phyloP scores from a whole-genome alignment of 2,113 vertebrate genomes.

The Lichenostomus cassidix region DNA sequence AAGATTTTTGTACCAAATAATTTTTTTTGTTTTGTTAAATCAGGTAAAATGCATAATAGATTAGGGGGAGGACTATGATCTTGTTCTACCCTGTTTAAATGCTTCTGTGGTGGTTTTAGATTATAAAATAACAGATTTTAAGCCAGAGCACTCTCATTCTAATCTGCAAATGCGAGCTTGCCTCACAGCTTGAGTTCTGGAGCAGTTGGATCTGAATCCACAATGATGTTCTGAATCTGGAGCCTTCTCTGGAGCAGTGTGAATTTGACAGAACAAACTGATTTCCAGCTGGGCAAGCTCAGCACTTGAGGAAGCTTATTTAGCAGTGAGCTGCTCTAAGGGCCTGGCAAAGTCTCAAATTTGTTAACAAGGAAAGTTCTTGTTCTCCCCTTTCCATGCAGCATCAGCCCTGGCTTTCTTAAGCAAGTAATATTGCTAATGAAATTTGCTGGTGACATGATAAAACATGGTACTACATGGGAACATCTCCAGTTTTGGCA shows the following conservation, averaged over 20 bases:
- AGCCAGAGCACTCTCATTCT: not conserved
- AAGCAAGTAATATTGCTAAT: not conserved
- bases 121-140: not conserved
- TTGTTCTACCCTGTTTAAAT: not conserved
- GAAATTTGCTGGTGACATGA: not conserved
- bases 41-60: not conserved
- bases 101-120: not conserved
- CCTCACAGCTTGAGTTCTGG: not conserved
- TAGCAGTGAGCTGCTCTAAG: constrained; percentile 25
- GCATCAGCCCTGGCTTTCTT: not conserved
- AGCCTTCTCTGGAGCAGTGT: not conserved
- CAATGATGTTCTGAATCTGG: not conserved
- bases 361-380: constrained; percentile 40
- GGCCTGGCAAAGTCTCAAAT: constrained; percentile 52
- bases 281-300: not conserved
- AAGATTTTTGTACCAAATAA: not conserved
- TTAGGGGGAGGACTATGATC: not conserved
- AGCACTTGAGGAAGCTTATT: constrained; percentile 40
- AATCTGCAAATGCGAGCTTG: not conserved
- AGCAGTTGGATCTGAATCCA: not conserved
- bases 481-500: not conserved
- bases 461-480: not conserved
- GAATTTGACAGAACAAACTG: not conserved
- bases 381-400: not conserved
- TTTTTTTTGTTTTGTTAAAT: not conserved